Base-by-base conservation (phyloP, 2,797 vertebrate species). In the Sarcophilus harrisii region DNA sequence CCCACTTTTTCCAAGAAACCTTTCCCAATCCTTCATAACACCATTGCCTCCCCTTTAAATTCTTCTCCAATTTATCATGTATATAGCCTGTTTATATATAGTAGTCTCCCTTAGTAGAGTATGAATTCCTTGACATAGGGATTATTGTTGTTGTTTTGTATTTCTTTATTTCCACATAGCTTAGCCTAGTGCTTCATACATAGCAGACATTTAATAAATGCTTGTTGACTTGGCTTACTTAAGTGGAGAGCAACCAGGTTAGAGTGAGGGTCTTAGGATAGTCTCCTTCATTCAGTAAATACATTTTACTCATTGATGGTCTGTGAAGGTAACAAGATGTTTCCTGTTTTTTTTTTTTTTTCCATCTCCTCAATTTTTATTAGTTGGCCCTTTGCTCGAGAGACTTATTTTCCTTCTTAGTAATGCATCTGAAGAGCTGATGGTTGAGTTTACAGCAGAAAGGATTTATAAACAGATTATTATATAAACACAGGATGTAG, bases 401-500 rank as follows among this genome's bases (percentile, higher is more conserved):
- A 91, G 0, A 0, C 11, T 55, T 57, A 4, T 57, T 62, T 3
- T 96, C 54, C 54, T 95, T 32, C 21, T 73, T 93, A 54, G 27
- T 90, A 95, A 96, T 93, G 29, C 54, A 8, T 95, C n/a, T 90
- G 11, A 45, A 93, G 57, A 60, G 94, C 81, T 60, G 94, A 27
- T 66, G 94, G 92, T 92, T 90, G 66, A 94, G 92, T 95, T 98
- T 97, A 92, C 92, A 94, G 87, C 90, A 92, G 95, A 94, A 95
- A 58, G 97, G 81, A 59, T 97, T 62, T 96, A 81, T 92, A 96
- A 97, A 94, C 92, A 96, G 45, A 95, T 91, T 52, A 91, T 0
- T 93, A 90, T 96, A 95, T 92, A 98, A 97, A 96, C 96, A 97
- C 52, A 93, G 92, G 95, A 97, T 95, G 90, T 57, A 96, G 90